Conservation (phyloP, 2,113 vertebrate genomes). For the Chroicocephalus ridibundus region DNA sequence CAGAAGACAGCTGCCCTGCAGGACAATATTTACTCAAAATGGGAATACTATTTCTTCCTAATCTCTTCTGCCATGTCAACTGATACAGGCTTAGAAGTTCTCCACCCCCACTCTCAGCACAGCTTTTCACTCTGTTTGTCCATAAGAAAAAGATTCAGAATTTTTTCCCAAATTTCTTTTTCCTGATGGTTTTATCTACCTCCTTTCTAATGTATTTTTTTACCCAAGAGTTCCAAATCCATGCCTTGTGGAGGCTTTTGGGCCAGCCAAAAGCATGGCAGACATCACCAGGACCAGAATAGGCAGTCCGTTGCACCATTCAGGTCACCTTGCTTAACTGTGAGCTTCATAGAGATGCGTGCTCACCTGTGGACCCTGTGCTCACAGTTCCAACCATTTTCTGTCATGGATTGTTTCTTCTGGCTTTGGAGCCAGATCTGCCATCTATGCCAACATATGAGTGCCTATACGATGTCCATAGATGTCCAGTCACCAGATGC, state of each 20-base stretch:
- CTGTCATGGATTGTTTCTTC: background rate
- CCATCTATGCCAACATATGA: background rate
- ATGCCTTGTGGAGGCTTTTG: background rate
- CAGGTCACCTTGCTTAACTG: background rate
- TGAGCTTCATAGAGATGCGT: background rate
- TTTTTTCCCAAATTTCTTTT: background rate
- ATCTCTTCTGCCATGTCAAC: background rate
- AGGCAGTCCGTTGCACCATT: background rate
- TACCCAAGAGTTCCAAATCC: background rate
- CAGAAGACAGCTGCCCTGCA: background rate
- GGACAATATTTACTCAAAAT: background rate
- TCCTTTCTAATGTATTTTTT: background rate
- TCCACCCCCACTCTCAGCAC: background rate
- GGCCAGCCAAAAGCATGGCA: background rate
- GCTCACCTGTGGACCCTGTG: background rate
- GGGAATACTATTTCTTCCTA: background rate
- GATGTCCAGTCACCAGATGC: background rate
- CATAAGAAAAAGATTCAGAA: background rate
- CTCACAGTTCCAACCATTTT: background rate
- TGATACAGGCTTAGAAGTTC: background rate
- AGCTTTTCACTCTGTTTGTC: background rate
- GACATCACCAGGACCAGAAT: background rate
- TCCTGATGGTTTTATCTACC: background rate
- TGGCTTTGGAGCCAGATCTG: background rate
- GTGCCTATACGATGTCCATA: background rate